Evolutionary conservation across 1,140 invertebrate genomes (phyloP).

Genomic region (Drosophila tani): DNA sequence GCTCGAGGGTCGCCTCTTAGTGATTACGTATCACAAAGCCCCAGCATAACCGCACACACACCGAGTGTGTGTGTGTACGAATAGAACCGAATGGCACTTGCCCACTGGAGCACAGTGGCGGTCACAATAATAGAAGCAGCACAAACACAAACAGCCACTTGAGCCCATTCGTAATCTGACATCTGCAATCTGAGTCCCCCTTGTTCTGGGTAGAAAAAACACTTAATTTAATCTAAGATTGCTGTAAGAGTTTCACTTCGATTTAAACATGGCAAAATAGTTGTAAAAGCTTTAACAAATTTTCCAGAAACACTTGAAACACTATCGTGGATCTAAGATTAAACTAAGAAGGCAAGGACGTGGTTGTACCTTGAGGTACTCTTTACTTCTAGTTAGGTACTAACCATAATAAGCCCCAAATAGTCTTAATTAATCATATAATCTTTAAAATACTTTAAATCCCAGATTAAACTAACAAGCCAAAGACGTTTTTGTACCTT

Average conservation of each 20-base stretch:
- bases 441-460: too few species aligned
- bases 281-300: background rate
- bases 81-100: conserved; percentile 12
- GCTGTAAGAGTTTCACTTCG: background rate
- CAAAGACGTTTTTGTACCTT: too few species aligned
- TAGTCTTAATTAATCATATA: too few species aligned
- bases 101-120: conserved; percentile 16
- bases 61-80: conserved; percentile 1
- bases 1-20: conserved; percentile 57
- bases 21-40: conserved; percentile 52
- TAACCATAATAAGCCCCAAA: too few species aligned
- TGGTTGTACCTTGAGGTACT: background rate
- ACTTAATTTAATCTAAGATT: background rate
- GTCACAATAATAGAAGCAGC: background rate
- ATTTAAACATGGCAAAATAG: background rate
- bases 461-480: too few species aligned
- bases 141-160: conserved; percentile 5
- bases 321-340: background rate
- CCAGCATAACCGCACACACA: conserved; percentile 16
- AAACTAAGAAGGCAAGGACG: too few species aligned
- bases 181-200: background rate
- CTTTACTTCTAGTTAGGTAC: too few species aligned
- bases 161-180: conserved; percentile 7
- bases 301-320: background rate
- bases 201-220: background rate